A percentile compares a stretch with the other conserved stretches of the same genome.
These are phyloP conservation scores for Gopherus flavomarginatus DNA, from an alignment of 2,113 vertebrate species.

Conservation along the genomic window DNA sequence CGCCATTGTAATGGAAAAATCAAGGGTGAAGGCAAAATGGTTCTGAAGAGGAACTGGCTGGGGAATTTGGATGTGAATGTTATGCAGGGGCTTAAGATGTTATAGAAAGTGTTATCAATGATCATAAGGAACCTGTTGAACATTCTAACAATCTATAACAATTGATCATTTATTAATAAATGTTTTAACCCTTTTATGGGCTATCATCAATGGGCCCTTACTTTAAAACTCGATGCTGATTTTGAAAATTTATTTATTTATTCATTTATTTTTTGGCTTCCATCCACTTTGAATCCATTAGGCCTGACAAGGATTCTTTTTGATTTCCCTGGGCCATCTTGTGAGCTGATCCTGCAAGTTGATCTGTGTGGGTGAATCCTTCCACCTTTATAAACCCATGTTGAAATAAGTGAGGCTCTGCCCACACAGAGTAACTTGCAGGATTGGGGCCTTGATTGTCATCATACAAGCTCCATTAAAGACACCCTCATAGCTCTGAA, in stretches of 20 bases:
- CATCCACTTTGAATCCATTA: background rate
- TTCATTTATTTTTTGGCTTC: background rate
- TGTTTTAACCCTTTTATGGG: background rate
- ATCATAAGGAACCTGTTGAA: background rate
- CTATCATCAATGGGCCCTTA: background rate
- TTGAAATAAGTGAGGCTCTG: background rate
- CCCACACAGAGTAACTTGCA: background rate
- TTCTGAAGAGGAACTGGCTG: background rate
- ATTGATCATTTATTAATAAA: background rate
- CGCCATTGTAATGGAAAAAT: background rate
- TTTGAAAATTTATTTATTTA: too few relatives aligned
- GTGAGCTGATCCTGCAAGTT: background rate
- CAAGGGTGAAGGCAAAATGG: slow-evolving; percentile 17
- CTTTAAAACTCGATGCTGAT: background rate
- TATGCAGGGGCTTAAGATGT: rapidly evolving
- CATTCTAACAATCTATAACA: background rate
- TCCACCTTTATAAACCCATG: background rate
- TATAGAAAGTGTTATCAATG: background rate
- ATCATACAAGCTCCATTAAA: background rate
- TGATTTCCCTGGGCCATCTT: background rate
- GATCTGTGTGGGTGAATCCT: background rate
- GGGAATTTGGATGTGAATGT: slow-evolving; percentile 22
- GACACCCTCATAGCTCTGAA: background rate
- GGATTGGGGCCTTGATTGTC: background rate
- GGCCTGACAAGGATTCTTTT: background rate